Evolutionary conservation across 2,888 invertebrate species (phyloP).

Genomic region (Drosophila kanekoi): DNA sequence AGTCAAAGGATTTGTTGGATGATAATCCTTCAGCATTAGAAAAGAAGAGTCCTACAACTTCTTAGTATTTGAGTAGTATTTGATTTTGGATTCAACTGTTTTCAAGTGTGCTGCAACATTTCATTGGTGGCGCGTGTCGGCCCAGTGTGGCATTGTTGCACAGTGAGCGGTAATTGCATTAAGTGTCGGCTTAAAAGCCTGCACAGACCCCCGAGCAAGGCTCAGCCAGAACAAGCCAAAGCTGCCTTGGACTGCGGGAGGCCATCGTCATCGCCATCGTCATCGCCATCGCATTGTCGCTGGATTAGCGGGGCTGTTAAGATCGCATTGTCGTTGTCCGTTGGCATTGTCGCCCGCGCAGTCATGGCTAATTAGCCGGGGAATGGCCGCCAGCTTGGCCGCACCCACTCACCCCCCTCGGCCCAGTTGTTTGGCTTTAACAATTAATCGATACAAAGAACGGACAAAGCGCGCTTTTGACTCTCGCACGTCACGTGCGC

Average conservation of each 20-base stretch:
- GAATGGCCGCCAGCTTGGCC: conserved; percentile 21
- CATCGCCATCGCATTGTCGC: conserved; percentile 45
- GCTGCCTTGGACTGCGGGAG: conserved; percentile 21
- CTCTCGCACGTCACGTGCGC: conserved; percentile 51
- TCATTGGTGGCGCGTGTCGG: too few relatives aligned
- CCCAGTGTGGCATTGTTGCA: conserved; percentile 47
- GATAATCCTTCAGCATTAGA: too few relatives aligned
- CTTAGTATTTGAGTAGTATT: too few relatives aligned
- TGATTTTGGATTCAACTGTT: too few relatives aligned
- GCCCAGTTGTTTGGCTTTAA: conserved; percentile 64
- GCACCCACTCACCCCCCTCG: neutral
- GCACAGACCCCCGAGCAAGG: conserved; percentile 11
- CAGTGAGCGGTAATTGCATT: conserved; percentile 74
- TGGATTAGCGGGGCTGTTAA: conserved; percentile 65
- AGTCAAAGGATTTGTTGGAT: too few relatives aligned
- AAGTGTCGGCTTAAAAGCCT: conserved; percentile 78
- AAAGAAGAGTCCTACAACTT: too few relatives aligned
- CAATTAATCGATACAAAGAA: conserved; percentile 67
- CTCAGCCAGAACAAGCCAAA: conserved; percentile 14
- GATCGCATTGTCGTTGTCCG: conserved; percentile 45
- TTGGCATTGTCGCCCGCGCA: conserved; percentile 33
- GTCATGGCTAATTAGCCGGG: conserved; percentile 66
- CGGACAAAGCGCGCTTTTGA: conserved; percentile 32
- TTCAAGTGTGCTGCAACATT: too few relatives aligned
- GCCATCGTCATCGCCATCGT: conserved; percentile 8